phyloP scores from a whole-genome alignment of 2,797 vertebrate species.

The Bradypodion pumilum region DNA sequence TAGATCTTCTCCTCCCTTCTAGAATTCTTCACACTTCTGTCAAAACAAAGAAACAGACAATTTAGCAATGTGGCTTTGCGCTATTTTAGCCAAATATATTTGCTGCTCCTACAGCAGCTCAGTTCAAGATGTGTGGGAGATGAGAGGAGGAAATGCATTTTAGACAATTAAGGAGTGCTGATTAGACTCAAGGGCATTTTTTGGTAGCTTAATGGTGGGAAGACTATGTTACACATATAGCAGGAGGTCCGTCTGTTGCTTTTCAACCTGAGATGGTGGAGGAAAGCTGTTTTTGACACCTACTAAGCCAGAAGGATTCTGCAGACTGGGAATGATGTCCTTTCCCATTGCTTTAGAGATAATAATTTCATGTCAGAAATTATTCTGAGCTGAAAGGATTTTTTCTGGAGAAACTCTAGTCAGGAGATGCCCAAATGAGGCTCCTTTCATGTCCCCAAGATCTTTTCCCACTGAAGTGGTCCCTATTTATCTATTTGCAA shows the following conservation, averaged over 20 bases:
- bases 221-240: background rate
- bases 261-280: background rate
- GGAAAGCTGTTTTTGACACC: background rate
- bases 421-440: too few species aligned
- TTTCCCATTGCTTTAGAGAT: background rate
- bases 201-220: background rate
- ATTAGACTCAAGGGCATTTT: background rate
- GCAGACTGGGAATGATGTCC: too few species aligned
- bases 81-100: fast-evolving
- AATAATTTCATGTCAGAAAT: background rate
- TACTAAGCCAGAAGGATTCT: background rate
- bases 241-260: background rate
- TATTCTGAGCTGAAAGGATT: too few species aligned
- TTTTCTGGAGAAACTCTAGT: too few species aligned
- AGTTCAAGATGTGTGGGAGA: background rate
- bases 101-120: background rate
- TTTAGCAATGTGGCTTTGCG: slow-evolving; percentile 12
- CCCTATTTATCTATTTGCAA: too few species aligned
- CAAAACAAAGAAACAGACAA: background rate
- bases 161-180: background rate
- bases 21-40: slow-evolving; percentile 28
- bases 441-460: too few species aligned
- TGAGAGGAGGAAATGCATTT: background rate
- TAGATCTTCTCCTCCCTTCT: background rate
- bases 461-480: too few species aligned